Base-by-base conservation (phyloP, 2,888 invertebrate genomes). In the Parthenolecanium corni region DNA sequence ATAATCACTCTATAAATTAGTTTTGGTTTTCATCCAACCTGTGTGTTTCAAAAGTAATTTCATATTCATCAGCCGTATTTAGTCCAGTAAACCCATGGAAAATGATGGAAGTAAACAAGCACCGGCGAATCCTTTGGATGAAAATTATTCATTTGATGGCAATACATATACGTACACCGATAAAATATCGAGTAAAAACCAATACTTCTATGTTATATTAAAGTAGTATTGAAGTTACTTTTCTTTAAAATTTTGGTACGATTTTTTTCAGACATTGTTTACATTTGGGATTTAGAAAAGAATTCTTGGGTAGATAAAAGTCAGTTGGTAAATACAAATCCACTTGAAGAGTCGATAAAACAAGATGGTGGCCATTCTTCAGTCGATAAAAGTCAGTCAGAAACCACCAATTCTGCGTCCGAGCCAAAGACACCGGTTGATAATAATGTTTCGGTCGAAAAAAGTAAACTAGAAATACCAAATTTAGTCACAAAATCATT, bases 281-380 rank as follows among this genome's bases (percentile, higher is more conserved):
- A 79, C 67, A 77, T 77, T 70, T 84, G 82, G 79, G 78, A 80
- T 71, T 76, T 76, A 47, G 77, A 76, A n/a, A 79, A 78, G 66
- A 78, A 80, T 64, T 77, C 80, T 69, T 84, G 84, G 84, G 70
- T 79, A 31, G 70, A 75, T 4, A 72, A 73, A 67, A 62, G 25
- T 12, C 18, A 51, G 11, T 11, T 12, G 14, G 11, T 20, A 51
- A 5, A n/a, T 3, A 11, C n/a, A 23, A 14, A 51, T 11, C 9
- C 2, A 1, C 11, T 23, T n/a, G 11, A 23, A 18, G 24, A 23
- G 4, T n/a, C 9, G 51, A 6, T n/a, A n/a, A n/a, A n/a, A 38
- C 9, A 38, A n/a, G 24, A 49, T 23, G n/a, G n/a, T n/a, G n/a
- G n/a, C n/a, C n/a, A n/a, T n/a, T n/a, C n/a, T n/a, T n/a, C n/a